A percentile compares a stretch with the other conserved stretches of the same genome.
Evolutionary conservation across 1,140 invertebrate species (phyloP).

Genomic region (Macrobrachium nipponense): DNA sequence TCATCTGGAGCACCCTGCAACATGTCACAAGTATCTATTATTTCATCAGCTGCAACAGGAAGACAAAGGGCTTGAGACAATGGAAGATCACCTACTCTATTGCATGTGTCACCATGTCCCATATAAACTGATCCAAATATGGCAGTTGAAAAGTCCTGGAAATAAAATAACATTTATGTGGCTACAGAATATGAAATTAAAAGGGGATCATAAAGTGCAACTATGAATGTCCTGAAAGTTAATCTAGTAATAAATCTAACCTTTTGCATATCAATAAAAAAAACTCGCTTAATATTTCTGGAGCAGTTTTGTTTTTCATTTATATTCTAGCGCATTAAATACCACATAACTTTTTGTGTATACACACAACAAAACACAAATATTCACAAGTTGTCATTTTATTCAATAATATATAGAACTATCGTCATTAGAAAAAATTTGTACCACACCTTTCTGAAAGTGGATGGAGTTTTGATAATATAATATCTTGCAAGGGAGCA

Average conservation of each 20-base stretch:
- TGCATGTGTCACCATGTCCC: slow-evolving; percentile 39
- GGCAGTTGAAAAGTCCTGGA: slow-evolving; percentile 65
- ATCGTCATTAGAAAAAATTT: neutral
- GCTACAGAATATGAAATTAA: no score
- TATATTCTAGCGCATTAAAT: no score
- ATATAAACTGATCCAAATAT: slow-evolving; percentile 68
- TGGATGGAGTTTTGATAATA: slow-evolving; percentile 89
- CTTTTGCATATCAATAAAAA: neutral
- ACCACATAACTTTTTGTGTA: no score
- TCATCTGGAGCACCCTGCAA: slow-evolving; percentile 54
- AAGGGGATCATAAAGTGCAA: no score
- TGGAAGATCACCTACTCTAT: slow-evolving; percentile 56
- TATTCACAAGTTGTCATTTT: neutral
- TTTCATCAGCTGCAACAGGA: slow-evolving; percentile 89
- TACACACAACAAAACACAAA: neutral
- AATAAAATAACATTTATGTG: slow-evolving; percentile 1
- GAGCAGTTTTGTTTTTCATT: no score
- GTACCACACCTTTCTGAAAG: slow-evolving; percentile 81
- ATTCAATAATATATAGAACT: neutral
- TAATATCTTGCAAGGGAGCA: slow-evolving; percentile 96
- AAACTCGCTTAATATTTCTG: no score
- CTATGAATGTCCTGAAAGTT: no score
- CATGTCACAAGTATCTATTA: slow-evolving; percentile 71
- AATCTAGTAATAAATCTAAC: no score
- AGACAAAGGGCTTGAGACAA: slow-evolving; percentile 91